Conservation (phyloP, 1,140 invertebrate species). For the Oedothorax gibbosus region DNA sequence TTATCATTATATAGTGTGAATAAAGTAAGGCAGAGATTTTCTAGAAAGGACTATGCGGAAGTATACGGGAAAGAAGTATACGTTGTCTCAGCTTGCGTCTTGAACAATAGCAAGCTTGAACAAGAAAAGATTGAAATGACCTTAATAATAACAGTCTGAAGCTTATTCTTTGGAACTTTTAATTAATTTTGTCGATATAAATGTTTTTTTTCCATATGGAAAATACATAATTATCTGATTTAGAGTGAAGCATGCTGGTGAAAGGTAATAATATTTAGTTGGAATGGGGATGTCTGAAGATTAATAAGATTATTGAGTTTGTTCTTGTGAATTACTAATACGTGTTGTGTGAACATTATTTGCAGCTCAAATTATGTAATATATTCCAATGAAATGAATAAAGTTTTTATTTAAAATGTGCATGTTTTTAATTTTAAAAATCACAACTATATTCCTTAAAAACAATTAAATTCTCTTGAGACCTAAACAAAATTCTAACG, state of each 20-base stretch:
- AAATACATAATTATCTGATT: background rate
- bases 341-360: conserved; percentile 51
- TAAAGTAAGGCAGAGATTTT: conserved; percentile 31
- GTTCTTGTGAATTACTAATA: conserved; percentile 48
- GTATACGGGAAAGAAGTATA: conserved; percentile 10
- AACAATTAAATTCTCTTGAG: background rate
- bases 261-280: conserved; percentile 41
- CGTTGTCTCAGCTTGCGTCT: conserved; percentile 33
- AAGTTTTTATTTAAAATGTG: background rate
- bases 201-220: conserved; percentile 32
- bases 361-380: conserved; percentile 59
- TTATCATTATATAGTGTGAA: conserved; percentile 51
- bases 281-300: background rate
- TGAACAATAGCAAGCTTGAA: conserved; percentile 35
- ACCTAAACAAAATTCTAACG: background rate
- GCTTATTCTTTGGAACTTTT: conserved; percentile 35
- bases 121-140: background rate
- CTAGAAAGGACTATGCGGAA: conserved; percentile 25
- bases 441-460: background rate
- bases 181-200: conserved; percentile 11
- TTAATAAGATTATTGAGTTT: background rate
- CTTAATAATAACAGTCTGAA: conserved; percentile 9
- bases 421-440: background rate
- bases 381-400: conserved; percentile 55
- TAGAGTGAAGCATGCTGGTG: conserved; percentile 37